These are phyloP conservation scores for Brachyhypopomus gauderio DNA, from an alignment of 2,113 vertebrate species.

Conservation along the genomic window DNA sequence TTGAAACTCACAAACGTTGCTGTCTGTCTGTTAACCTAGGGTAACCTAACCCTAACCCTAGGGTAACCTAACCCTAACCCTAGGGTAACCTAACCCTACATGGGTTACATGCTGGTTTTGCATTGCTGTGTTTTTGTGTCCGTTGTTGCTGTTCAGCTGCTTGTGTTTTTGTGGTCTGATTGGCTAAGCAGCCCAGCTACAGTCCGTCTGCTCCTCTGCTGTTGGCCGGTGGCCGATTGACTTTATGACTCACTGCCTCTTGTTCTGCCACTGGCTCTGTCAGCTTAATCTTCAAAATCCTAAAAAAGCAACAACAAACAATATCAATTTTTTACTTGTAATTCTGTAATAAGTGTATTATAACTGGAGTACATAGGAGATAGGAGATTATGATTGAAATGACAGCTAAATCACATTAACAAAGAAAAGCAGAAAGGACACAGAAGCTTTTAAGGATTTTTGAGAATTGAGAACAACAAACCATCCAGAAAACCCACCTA, in stretches of 20 bases:
- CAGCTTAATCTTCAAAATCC: constrained; percentile 13
- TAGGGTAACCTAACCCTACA: too few species aligned
- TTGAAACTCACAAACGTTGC: constrained; percentile 2
- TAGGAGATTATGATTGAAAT: constrained; percentile 5
- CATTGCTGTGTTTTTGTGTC: background rate
- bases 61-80: too few species aligned
- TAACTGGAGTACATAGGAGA: constrained; percentile 47
- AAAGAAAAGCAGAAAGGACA: background rate
- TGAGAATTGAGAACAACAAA: too few species aligned
- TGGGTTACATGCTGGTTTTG: background rate
- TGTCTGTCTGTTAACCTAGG: constrained; percentile 6
- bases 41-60: too few species aligned
- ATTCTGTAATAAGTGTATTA: constrained; percentile 28
- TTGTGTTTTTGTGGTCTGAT: background rate
- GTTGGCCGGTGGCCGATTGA: background rate
- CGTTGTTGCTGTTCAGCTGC: too few species aligned
- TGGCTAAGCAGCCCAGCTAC: background rate
- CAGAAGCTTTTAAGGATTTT: too few species aligned
- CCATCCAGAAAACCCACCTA: too few species aligned
- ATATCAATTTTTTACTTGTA: constrained; percentile 17
- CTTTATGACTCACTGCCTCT: too few species aligned
- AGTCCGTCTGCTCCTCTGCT: background rate
- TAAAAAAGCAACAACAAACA: constrained; percentile 19
- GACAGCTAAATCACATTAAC: constrained; percentile 20
- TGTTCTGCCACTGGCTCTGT: constrained; percentile 19